A percentile compares a stretch with the other conserved stretches of the same genome.
Conservation (phyloP, 1,140 invertebrate species). For the Brachionus koreanus region DNA sequence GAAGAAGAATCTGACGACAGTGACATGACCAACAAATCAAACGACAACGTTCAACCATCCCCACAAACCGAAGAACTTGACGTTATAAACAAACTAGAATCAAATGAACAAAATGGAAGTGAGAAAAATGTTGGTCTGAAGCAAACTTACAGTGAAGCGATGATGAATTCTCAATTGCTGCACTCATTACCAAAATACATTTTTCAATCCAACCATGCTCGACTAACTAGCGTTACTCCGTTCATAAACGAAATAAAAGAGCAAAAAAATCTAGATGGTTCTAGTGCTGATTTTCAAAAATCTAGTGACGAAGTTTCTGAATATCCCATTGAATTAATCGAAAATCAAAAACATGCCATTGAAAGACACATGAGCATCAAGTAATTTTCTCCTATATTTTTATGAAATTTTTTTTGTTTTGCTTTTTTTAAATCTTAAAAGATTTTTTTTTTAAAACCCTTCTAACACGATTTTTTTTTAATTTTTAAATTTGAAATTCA, state of each 20-base stretch:
- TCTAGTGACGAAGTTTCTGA: constrained; percentile 90
- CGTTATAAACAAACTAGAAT: not conserved
- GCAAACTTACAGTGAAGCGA: constrained; percentile 36
- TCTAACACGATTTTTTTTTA: constrained; percentile 29
- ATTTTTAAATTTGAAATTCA: not conserved
- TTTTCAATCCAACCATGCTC: constrained; percentile 34
- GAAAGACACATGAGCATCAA: constrained; percentile 82
- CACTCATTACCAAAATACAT: constrained; percentile 42
- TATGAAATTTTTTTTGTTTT: not conserved
- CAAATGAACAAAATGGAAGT: not conserved
- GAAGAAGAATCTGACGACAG: constrained; percentile 28
- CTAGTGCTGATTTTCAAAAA: constrained; percentile 70
- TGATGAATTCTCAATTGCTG: constrained; percentile 23
- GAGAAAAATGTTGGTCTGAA: not conserved
- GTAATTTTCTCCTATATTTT: constrained; percentile 62
- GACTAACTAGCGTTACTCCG: not conserved
- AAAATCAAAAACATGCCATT: constrained; percentile 79
- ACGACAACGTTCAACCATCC: not conserved
- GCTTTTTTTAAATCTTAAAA: constrained; percentile 36
- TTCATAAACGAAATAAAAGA: constrained; percentile 35
- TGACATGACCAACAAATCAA: not conserved
- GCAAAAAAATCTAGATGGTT: constrained; percentile 36
- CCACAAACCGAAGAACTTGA: not conserved
- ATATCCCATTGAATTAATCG: constrained; percentile 92
- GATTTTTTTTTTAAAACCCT: not conserved